Conservation (phyloP, 2,797 vertebrate species). For the Sarcophilus harrisii region DNA sequence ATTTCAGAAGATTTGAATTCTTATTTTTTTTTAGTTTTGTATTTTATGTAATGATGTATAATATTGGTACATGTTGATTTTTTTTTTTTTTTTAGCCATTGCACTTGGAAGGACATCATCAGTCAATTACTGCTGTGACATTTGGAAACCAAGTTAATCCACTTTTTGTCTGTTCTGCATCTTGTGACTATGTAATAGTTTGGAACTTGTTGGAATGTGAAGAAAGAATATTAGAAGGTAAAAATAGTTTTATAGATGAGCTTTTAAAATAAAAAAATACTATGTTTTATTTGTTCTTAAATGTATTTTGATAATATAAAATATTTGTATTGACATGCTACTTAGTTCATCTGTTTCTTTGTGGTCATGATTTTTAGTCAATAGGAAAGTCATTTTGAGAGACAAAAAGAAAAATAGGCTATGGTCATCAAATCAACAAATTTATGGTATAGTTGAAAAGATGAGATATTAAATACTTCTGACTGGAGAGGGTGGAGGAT, state of each 20-base stretch:
- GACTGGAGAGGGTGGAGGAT: background rate
- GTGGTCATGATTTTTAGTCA: background rate
- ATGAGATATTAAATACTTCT: background rate
- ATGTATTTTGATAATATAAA: accelerated
- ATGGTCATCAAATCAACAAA: background rate
- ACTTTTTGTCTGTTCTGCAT: conserved; percentile 83
- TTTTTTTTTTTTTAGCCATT: conserved; percentile 73
- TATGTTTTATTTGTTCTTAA: background rate
- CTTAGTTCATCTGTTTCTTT: background rate
- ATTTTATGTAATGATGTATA: background rate
- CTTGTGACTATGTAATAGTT: conserved; percentile 78
- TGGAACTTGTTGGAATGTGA: conserved; percentile 83
- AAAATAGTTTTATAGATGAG: background rate
- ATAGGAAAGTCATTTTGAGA: background rate
- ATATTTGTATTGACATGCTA: background rate
- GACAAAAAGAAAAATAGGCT: background rate
- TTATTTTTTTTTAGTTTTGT: background rate
- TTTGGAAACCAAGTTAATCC: conserved; percentile 78
- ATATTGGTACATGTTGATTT: background rate
- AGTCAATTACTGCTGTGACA: conserved; percentile 81
- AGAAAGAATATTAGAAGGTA: conserved; percentile 77
- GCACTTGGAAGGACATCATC: conserved; percentile 80
- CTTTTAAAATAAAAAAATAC: background rate
- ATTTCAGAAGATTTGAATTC: background rate
- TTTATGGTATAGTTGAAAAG: background rate